Evolutionary conservation across 2,797 vertebrate genomes (phyloP).

Genomic region (Oophaga sylvatica): DNA sequence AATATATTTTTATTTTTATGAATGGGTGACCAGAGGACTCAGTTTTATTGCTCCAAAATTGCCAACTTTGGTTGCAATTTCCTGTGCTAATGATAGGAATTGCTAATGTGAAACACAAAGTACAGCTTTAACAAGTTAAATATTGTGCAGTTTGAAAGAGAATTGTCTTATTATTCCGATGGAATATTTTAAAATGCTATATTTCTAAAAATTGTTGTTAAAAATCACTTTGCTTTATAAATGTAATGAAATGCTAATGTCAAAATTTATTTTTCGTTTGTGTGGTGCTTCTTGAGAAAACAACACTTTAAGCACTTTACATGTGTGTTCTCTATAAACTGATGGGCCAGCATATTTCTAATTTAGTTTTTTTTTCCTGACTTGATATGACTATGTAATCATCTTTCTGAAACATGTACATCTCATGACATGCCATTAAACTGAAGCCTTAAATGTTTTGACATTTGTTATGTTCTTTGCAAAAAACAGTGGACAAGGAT

Average conservation of each 20-base stretch:
- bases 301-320: neutral
- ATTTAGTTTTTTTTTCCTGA: slow-evolving; percentile 18
- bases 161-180: too few relatives aligned
- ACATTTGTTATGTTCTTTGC: slow-evolving; percentile 2
- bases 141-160: neutral
- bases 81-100: too few relatives aligned
- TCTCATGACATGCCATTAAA: slow-evolving; percentile 11
- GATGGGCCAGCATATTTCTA: slow-evolving; percentile 31
- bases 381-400: slow-evolving; percentile 7
- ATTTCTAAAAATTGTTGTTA: neutral
- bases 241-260: neutral
- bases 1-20: too few relatives aligned
- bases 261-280: neutral
- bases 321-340: slow-evolving; percentile 21
- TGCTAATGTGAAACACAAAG: too few relatives aligned
- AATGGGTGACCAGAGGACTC: too few relatives aligned
- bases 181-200: neutral
- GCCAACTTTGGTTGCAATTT: too few relatives aligned
- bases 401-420: slow-evolving; percentile 25
- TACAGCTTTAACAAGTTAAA: neutral
- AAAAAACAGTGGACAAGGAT: slow-evolving; percentile 1
- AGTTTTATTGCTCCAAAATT: too few relatives aligned
- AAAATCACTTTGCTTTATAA: neutral
- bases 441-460: slow-evolving; percentile 46
- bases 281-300: neutral